Percentiles rank a stretch among this genome's conserved stretches.
phyloP scores from a whole-genome alignment of 2,797 vertebrate species.

The Cyprinodon diabolis region DNA sequence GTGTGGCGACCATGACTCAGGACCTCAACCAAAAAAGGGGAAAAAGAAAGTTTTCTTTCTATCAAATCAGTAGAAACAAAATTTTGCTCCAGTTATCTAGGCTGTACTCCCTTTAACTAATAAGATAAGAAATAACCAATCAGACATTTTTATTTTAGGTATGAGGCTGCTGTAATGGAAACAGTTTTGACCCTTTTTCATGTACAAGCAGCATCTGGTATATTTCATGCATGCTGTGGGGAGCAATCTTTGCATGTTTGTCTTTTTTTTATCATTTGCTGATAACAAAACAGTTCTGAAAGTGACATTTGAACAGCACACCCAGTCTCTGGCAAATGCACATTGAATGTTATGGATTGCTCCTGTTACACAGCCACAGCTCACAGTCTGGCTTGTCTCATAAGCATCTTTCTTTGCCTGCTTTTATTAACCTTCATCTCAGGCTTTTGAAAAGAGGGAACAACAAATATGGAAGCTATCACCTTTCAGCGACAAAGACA shows the following conservation, averaged over 20 bases:
- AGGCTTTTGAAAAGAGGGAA: slow-evolving; percentile 41
- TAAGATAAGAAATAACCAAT: slow-evolving; percentile 34
- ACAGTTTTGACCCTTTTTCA: slow-evolving; percentile 41
- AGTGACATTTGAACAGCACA: background rate
- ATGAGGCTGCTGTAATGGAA: slow-evolving; percentile 51
- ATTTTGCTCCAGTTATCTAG: slow-evolving; percentile 7
- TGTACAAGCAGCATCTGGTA: slow-evolving; percentile 6
- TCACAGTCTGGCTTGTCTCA: slow-evolving; percentile 8
- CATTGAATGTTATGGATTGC: background rate
- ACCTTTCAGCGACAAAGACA: slow-evolving; percentile 34
- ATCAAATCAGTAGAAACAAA: background rate
- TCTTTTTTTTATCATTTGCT: background rate
- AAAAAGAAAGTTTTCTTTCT: too few species aligned
- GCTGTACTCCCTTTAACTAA: slow-evolving; percentile 31
- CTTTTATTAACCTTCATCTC: slow-evolving; percentile 29
- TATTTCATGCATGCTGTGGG: background rate
- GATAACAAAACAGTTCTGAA: background rate
- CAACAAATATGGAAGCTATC: slow-evolving; percentile 39
- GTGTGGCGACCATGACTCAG: too few species aligned
- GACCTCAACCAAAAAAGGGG: too few species aligned
- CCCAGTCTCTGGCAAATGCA: slow-evolving; percentile 1
- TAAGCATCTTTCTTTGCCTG: slow-evolving; percentile 14
- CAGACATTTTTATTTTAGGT: slow-evolving; percentile 22
- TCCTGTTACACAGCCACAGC: slow-evolving; percentile 1
- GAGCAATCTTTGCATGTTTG: slow-evolving; percentile 11